Base-by-base conservation (phyloP, 2,797 vertebrate species). In the Coregonus ussuriensis region DNA sequence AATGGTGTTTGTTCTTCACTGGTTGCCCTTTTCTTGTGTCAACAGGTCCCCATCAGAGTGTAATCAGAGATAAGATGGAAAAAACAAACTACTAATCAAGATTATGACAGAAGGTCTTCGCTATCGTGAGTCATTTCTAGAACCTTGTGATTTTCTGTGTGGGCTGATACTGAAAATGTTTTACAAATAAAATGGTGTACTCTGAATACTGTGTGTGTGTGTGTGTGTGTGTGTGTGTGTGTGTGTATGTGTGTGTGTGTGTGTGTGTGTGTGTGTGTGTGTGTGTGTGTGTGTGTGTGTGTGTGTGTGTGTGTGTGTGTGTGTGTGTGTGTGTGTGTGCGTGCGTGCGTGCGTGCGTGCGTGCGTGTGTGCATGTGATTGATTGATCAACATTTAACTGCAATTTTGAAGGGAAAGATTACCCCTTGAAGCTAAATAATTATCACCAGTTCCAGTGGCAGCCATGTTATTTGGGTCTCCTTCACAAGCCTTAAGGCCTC, bases 191-290 rank as follows among this genome's bases (percentile, higher is more conserved):
- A 66, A 66, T 66, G 63, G 63, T 66, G 63, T 29, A 15, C 25
- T 13, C 25, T 31, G 18, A 56, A 56, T n/a, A 5, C 1, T n/a
- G 18, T 1, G 2, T n/a, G 54, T n/a, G 54, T 18, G 54, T n/a
- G 13, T 59, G 15, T n/a, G 14, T 56, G 15, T 53, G 7, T 53
- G 2, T 53, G 7, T 53, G 2, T 53, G 2, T 56, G 15, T 53
- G 7, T 53, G 2, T 53, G 7, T 53, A 0, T 53, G 2, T 62
- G 6, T 62, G 6, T 63, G 16, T 63, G 4, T 63, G 16, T 63
- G 59, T 63, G 16, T 63, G n/a, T 63, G 59, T 63, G 59, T 63
- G 18, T 63, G n/a, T 63, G 59, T 18, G 59, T 63, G 59, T 63
- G 18, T 25, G 18, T 63, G 59, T 25, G 59, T 63, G 59, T 11